phyloP scores from a whole-genome alignment of 2,888 invertebrate species.

The Patella caerulea region DNA sequence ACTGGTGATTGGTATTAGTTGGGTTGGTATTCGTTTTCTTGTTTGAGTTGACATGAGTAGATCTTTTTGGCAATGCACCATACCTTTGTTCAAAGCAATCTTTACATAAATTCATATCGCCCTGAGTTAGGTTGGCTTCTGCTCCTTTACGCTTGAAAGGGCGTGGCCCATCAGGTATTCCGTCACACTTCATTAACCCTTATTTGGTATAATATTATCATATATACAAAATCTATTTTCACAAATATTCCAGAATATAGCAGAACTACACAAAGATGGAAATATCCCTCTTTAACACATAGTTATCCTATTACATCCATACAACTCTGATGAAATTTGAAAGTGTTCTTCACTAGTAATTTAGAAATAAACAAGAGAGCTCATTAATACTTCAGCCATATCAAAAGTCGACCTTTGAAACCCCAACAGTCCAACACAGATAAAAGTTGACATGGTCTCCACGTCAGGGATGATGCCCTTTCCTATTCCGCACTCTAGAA shows the following conservation, averaged over 20 bases:
- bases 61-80: background rate
- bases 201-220: conserved; percentile 8
- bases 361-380: background rate
- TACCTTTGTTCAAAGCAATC: background rate
- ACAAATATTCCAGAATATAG: background rate
- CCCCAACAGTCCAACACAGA: too few relatives aligned
- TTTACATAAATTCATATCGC: conserved; percentile 8
- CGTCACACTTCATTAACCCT: conserved; percentile 1
- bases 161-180: conserved; percentile 6
- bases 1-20: conserved; percentile 2
- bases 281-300: background rate
- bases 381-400: background rate
- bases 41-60: background rate
- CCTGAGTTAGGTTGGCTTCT: background rate
- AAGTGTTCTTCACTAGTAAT: background rate
- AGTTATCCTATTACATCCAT: background rate
- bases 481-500: too few relatives aligned
- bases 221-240: background rate
- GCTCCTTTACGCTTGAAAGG: conserved; percentile 3
- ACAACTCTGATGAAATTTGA: background rate
- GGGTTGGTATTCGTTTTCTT: conserved; percentile 8
- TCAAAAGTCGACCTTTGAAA: too few relatives aligned
- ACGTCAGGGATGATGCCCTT: too few relatives aligned
- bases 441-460: too few relatives aligned
- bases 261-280: background rate